Evolutionary conservation across 2,888 invertebrate genomes (phyloP), one percentile per base, ranked within the genome.

Genomic region (Xanthia icteritia): DNA sequence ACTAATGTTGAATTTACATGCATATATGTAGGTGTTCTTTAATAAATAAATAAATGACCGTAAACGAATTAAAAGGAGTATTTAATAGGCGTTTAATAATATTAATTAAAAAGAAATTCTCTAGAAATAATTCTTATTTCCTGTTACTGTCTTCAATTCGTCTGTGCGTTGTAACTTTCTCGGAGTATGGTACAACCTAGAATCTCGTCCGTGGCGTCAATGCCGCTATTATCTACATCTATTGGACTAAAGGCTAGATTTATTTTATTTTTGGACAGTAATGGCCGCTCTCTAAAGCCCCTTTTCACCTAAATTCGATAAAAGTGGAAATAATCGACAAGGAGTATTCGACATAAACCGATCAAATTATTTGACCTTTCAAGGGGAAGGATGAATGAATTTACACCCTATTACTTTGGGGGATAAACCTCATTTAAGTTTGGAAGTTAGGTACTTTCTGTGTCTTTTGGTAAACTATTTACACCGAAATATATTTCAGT

Each of bases 281-380:
- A n/a, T 15, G 27, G 58, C 27, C 27, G 15, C 15, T 58, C 58
- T 58, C 27, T 15, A 27, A 27, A 17, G 8, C 56, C 68, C 68
- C 20, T 13, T n/a, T 36, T 31, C 65, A 45, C 2, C 23, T 9
- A 23, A 36, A 48, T 71, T 68, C 13, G 8, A n/a, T 68, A 48
- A 48, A 72, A 36, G 17, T 36, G 17, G 17, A 17, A n/a, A 36
- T 36, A 15, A 45, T 15, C 42, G 17, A 36, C 51, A 8, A 23
- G 51, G 23, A 8, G 23, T 17, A 4, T 71, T 15, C 2, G 20
- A 27, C 27, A 11, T 17, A 71, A 27, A 9, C 36, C 39, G 48
- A 72, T 72, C 48, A 36, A 51, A n/a, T 51, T 71, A 72, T 72
- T 71, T n/a, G 36, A 15, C 72, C 70, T 72, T 72, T 72, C 13